A percentile compares a stretch with the other conserved stretches of the same genome.
These are phyloP conservation scores for Proales similis DNA, from an alignment of 1,140 invertebrate genomes.

Conservation along the genomic window DNA sequence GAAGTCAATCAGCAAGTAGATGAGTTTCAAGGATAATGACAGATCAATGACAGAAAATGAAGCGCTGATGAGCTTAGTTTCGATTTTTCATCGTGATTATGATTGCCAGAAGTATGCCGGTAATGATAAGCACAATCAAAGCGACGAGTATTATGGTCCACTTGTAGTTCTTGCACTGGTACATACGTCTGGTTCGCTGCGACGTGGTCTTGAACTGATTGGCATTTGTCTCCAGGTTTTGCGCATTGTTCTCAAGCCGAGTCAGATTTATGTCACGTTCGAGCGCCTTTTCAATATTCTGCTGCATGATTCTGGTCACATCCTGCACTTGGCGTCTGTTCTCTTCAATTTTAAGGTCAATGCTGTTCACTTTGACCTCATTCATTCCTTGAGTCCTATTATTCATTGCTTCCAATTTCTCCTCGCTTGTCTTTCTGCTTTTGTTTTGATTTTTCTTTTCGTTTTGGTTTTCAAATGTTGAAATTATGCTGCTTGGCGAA, in stretches of 20 bases:
- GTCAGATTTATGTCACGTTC: background rate
- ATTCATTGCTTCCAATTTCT: no score
- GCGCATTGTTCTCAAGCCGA: background rate
- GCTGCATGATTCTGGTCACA: background rate
- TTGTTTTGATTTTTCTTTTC: background rate
- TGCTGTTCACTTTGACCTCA: background rate
- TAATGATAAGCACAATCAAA: background rate
- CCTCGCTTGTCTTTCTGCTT: background rate
- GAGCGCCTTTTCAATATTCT: background rate
- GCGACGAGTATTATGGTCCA: constrained; percentile 20
- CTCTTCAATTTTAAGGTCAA: background rate
- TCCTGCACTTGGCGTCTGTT: background rate
- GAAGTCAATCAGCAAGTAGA: background rate
- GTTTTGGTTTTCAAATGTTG: background rate
- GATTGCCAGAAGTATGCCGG: constrained; percentile 11
- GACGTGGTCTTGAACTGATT: background rate
- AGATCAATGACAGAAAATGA: background rate
- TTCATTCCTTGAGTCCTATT: no score
- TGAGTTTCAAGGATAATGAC: background rate
- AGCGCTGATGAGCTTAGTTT: background rate
- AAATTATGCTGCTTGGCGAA: background rate
- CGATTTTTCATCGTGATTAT: background rate
- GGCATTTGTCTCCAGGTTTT: background rate
- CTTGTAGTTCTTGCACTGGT: constrained; percentile 25
- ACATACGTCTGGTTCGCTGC: constrained; percentile 16